Base-by-base conservation (phyloP, 2,797 vertebrate species). In the Uromys caudimaculatus region DNA sequence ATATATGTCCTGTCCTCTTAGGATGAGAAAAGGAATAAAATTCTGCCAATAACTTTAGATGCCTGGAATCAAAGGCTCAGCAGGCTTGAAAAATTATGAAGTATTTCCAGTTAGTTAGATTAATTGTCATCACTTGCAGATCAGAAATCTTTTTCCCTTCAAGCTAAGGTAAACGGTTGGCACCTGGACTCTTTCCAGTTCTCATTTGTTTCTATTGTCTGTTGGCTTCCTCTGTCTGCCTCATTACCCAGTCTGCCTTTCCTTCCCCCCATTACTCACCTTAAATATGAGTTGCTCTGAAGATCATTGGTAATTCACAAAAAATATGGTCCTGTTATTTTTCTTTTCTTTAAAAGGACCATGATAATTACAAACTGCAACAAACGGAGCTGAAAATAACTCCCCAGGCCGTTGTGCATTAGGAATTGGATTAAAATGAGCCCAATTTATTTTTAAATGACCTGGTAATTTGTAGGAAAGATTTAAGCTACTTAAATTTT, bases 381-480 rank as follows among this genome's bases (percentile, higher is more conserved):
- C 97, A 98, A 98, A 98, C 94, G 81, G 95, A 98, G 98, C 98
- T 98, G 98, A 98, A 98, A 98, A 98, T 98, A 98, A 98, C 98
- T 98, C 98, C 98, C 98, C 95, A 97, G 98, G 98, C 97, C 98
- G 97, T 98, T 98, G 97, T 98, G 97, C 98, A 98, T 97, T 98
- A 97, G 97, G 97, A 98, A 98, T 98, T 98, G 98, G 98, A 98
- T 98, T 98, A 98, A 98, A 98, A 98, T 97, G 97, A 98, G 98
- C 95, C 97, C 95, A 97, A 98, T 98, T 98, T 98, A 97, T 97
- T 98, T 98, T 98, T 84, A 98, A 98, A 98, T 97, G 96, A 98
- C 97, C 97, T 98, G 97, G 97, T 98, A 98, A 98, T 98, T 97
- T 98, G 97, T 97, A 97, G 96, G 62, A 97, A 95, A 93, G 77